Percentiles rank a stretch among this genome's conserved stretches.
Conservation (phyloP, 2,888 invertebrate genomes). For the Drosophila glabriapex region DNA sequence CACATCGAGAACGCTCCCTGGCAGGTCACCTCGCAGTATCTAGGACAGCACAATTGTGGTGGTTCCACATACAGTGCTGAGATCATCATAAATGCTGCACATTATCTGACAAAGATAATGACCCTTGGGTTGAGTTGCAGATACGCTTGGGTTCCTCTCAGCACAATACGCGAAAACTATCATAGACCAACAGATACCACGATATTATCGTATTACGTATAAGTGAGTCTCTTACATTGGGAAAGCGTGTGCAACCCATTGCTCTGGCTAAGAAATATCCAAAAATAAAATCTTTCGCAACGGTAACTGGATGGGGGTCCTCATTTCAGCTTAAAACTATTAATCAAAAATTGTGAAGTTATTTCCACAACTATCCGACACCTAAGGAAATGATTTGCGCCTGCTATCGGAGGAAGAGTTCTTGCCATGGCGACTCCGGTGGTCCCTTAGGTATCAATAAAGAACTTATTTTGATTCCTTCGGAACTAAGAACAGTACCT, state of each 20-base stretch:
- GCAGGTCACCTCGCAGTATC: slow-evolving; percentile 62
- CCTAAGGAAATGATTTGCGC: slow-evolving; percentile 48
- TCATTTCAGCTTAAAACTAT: slow-evolving; percentile 81
- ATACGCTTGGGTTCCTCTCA: slow-evolving; percentile 87
- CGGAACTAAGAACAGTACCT: slow-evolving; percentile 33
- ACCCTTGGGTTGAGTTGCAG: slow-evolving; percentile 6
- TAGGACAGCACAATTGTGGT: slow-evolving; percentile 86
- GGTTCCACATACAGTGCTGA: slow-evolving; percentile 86
- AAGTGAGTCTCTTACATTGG: slow-evolving; percentile 83
- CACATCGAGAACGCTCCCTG: slow-evolving; percentile 63
- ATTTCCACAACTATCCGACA: slow-evolving; percentile 66
- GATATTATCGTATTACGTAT: slow-evolving; percentile 86
- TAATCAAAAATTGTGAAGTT: slow-evolving; percentile 76
- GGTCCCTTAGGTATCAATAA: slow-evolving; percentile 56
- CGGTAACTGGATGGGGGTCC: slow-evolving; percentile 62
- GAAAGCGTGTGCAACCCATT: slow-evolving; percentile 82
- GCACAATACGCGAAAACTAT: slow-evolving; percentile 82
- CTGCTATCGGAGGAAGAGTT: not conserved
- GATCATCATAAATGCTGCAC: slow-evolving; percentile 87
- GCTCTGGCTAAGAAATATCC: slow-evolving; percentile 80
- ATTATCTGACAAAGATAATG: slow-evolving; percentile 80
- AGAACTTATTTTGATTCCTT: slow-evolving; percentile 54
- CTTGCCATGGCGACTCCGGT: slow-evolving; percentile 67
- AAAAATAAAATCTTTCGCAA: slow-evolving; percentile 23
- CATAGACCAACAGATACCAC: slow-evolving; percentile 64